Conservation (phyloP, 2,113 vertebrate genomes). For the Xiphophorus couchianus region DNA sequence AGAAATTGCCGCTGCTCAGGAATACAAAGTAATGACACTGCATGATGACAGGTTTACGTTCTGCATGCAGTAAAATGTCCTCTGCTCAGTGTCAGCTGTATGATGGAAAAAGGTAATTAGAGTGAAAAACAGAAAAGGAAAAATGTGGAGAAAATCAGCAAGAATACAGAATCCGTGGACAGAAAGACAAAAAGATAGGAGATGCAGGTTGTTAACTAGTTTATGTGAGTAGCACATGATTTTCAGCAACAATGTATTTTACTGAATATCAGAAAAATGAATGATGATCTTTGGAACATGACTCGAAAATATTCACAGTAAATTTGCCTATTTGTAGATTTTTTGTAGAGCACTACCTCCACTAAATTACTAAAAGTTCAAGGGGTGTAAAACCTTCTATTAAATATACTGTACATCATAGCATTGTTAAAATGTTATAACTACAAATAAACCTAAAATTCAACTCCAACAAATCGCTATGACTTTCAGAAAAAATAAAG, state of each 20-base stretch:
- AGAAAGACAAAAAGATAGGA: neutral
- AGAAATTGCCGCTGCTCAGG: constrained; percentile 26
- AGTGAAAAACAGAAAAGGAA: neutral
- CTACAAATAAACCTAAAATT: neutral
- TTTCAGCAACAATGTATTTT: constrained; percentile 2
- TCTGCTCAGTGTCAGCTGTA: constrained; percentile 23
- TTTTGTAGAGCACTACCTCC: no score
- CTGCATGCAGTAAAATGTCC: constrained; percentile 37
- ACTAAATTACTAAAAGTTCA: no score
- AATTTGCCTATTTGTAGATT: no score
- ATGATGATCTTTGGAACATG: no score
- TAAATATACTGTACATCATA: neutral
- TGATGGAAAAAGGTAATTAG: constrained; percentile 4
- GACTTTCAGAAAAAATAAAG: constrained; percentile 2
- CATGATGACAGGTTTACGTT: constrained; percentile 65
- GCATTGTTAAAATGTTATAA: neutral
- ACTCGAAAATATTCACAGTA: no score
- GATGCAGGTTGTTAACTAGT: neutral
- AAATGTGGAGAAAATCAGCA: neutral
- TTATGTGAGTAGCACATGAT: neutral
- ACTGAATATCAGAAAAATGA: no score
- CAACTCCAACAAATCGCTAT: neutral
- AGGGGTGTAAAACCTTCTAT: no score
- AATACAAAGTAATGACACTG: constrained; percentile 59
- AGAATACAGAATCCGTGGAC: neutral